Evolutionary conservation across 2,888 invertebrate genomes (phyloP).

Genomic region (Rhamphomyia laevipes): DNA sequence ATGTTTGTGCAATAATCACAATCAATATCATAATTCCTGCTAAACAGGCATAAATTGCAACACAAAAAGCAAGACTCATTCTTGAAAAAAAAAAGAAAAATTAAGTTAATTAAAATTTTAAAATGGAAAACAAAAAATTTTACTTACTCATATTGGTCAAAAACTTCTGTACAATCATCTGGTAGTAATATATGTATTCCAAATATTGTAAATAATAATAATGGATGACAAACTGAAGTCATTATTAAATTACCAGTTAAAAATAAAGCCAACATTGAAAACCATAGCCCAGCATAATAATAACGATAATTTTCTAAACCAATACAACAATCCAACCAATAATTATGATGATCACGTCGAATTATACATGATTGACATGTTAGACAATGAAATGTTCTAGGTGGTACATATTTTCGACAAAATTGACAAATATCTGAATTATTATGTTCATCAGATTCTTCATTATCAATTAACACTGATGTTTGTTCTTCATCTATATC

Average conservation of each 20-base stretch:
- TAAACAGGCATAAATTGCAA: slow-evolving; percentile 42
- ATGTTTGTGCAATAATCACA: slow-evolving; percentile 38
- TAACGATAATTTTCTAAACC: slow-evolving; percentile 65
- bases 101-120: neutral
- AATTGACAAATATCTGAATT: slow-evolving; percentile 41
- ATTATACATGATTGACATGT: slow-evolving; percentile 73
- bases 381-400: slow-evolving; percentile 68
- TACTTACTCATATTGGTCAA: slow-evolving; percentile 63
- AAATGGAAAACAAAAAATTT: neutral
- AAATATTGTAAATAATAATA: slow-evolving; percentile 31
- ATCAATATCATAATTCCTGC: slow-evolving; percentile 39
- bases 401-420: slow-evolving; percentile 48
- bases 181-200: slow-evolving; percentile 53
- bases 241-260: slow-evolving; percentile 71
- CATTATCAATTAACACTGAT: slow-evolving; percentile 24
- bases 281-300: slow-evolving; percentile 56
- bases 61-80: slow-evolving; percentile 44
- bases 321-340: slow-evolving; percentile 78
- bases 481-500: slow-evolving; percentile 29
- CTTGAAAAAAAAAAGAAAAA: slow-evolving; percentile 33
- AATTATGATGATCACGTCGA: slow-evolving; percentile 66
- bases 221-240: slow-evolving; percentile 75
- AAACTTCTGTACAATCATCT: slow-evolving; percentile 74
- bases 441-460: slow-evolving; percentile 23
- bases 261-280: slow-evolving; percentile 52